Conservation (phyloP, 2,797 vertebrate species). For the Liasis olivaceus region DNA sequence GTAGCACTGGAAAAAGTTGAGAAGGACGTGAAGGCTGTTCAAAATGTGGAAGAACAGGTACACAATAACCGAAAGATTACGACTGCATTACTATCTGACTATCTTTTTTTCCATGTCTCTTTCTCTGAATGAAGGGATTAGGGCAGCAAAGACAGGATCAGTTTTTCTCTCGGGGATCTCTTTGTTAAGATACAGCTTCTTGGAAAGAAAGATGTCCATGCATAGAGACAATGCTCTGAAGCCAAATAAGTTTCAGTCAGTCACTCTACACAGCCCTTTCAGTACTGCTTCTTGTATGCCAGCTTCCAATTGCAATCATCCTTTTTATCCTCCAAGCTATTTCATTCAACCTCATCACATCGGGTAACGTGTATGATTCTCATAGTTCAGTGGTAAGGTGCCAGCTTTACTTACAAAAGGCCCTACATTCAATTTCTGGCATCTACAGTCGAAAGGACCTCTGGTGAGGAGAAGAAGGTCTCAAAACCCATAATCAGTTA, state of each 20-base stretch:
- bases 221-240: neutral
- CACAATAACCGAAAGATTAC: neutral
- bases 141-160: neutral
- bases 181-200: neutral
- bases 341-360: neutral
- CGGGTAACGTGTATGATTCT: neutral
- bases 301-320: neutral
- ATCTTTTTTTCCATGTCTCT: neutral
- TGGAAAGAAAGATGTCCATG: neutral
- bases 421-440: neutral
- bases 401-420: neutral
- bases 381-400: neutral
- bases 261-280: neutral
- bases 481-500: neutral
- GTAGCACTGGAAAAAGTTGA: neutral
- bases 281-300: neutral
- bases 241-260: neutral
- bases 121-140: neutral
- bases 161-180: neutral
- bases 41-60: neutral
- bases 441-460: neutral
- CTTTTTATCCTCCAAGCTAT: neutral
- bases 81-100: neutral
- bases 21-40: neutral
- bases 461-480: neutral